phyloP scores from a whole-genome alignment of 1,140 invertebrate species.

The Apis florea region DNA sequence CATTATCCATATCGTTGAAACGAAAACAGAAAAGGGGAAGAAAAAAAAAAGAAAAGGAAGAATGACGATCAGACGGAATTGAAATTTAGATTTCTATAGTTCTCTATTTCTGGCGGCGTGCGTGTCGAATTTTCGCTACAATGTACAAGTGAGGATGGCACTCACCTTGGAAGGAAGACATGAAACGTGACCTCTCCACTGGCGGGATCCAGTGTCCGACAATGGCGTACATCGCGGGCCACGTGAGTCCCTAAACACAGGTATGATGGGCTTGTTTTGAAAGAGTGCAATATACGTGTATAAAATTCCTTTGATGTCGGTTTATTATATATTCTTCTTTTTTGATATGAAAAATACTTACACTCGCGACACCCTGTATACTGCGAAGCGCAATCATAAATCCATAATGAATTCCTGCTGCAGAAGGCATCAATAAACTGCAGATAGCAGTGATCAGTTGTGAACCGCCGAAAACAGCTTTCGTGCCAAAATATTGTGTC shows the following conservation, averaged over 20 bases:
- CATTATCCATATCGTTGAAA: constrained; percentile 36
- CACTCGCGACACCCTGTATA: constrained; percentile 60
- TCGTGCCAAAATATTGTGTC: constrained; percentile 90
- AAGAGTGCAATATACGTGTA: not conserved
- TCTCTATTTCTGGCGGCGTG: not conserved
- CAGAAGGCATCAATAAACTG: constrained; percentile 85
- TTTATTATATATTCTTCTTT: no score
- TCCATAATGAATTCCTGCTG: constrained; percentile 83
- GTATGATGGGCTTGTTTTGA: not conserved
- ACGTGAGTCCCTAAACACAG: constrained; percentile 88
- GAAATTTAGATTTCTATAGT: not conserved
- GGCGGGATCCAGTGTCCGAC: constrained; percentile 93
- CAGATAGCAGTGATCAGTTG: constrained; percentile 86
- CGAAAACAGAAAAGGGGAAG: not conserved
- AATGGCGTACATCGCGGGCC: constrained; percentile 92
- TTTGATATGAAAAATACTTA: constrained; percentile 17
- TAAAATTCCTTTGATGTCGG: not conserved
- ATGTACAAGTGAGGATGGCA: constrained; percentile 69
- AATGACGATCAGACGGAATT: not conserved
- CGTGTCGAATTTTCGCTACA: constrained; percentile 79
- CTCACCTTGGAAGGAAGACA: constrained; percentile 88
- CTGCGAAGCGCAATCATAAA: constrained; percentile 83
- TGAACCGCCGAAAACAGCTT: constrained; percentile 88
- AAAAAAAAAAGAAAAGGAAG: not conserved
- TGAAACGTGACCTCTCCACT: constrained; percentile 87